Evolutionary conservation across 2,113 vertebrate genomes (phyloP).

Genomic region (Phalacrocorax brasilianus): DNA sequence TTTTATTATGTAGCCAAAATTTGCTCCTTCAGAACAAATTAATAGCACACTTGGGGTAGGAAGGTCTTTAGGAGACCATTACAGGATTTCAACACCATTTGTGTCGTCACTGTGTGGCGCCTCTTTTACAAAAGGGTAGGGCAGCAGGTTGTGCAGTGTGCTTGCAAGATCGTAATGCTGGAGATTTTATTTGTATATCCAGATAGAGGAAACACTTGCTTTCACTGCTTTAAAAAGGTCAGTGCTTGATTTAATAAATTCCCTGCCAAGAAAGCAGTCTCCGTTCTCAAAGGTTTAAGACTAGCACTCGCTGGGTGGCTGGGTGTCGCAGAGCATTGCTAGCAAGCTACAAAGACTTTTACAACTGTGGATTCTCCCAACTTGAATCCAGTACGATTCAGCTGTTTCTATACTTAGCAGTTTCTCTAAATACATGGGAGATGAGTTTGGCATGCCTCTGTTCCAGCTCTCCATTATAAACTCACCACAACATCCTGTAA

Average conservation of each 20-base stretch:
- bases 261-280: slow-evolving; percentile 39
- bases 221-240: slow-evolving; percentile 33
- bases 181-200: neutral
- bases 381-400: neutral
- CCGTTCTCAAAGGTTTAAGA: slow-evolving; percentile 29
- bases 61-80: slow-evolving; percentile 2
- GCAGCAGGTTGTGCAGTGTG: neutral
- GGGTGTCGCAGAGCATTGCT: neutral
- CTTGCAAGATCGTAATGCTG: neutral
- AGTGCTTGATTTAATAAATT: slow-evolving; percentile 45
- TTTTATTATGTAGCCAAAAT: neutral
- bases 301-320: neutral
- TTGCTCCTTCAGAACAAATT: slow-evolving; percentile 8
- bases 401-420: neutral
- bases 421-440: neutral
- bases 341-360: neutral
- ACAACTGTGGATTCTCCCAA: neutral
- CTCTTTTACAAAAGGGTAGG: neutral
- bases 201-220: slow-evolving; percentile 3
- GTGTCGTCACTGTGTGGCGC: neutral
- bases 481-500: neutral
- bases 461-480: neutral
- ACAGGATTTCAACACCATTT: neutral
- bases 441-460: neutral
- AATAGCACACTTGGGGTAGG: neutral